These are phyloP conservation scores for Himalopsyche phryganea DNA, from an alignment of 1,140 invertebrate species.

Conservation along the genomic window DNA sequence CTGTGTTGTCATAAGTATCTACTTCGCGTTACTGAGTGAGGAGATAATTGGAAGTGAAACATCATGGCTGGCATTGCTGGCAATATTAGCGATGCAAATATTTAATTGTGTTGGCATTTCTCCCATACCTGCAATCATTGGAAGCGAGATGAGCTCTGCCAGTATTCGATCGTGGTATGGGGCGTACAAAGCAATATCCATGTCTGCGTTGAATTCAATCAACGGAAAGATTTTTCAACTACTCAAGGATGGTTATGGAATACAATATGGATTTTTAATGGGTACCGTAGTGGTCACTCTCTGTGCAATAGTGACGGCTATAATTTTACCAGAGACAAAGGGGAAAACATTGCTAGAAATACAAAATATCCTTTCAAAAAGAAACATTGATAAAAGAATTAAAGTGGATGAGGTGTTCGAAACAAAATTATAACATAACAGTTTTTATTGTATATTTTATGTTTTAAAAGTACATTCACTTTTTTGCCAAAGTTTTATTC, in stretches of 20 bases:
- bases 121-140: background rate
- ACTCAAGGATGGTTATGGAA: background rate
- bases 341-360: constrained; percentile 11
- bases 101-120: background rate
- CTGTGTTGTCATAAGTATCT: background rate
- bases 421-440: too few species aligned
- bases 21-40: background rate
- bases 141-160: constrained; percentile 31
- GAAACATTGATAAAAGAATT: too few species aligned
- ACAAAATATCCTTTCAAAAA: constrained; percentile 5
- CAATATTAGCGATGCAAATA: background rate
- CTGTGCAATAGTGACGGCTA: background rate
- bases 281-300: background rate
- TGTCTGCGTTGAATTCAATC: constrained; percentile 6
- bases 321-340: constrained; percentile 9
- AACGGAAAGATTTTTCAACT: constrained; percentile 1
- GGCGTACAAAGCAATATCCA: constrained; percentile 1
- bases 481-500: too few species aligned
- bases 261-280: constrained; percentile 1
- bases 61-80: background rate
- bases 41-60: background rate
- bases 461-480: too few species aligned
- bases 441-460: too few species aligned
- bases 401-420: too few species aligned
- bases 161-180: background rate